Conservation (phyloP, 2,888 invertebrate species). For the Lymantria monacha region DNA sequence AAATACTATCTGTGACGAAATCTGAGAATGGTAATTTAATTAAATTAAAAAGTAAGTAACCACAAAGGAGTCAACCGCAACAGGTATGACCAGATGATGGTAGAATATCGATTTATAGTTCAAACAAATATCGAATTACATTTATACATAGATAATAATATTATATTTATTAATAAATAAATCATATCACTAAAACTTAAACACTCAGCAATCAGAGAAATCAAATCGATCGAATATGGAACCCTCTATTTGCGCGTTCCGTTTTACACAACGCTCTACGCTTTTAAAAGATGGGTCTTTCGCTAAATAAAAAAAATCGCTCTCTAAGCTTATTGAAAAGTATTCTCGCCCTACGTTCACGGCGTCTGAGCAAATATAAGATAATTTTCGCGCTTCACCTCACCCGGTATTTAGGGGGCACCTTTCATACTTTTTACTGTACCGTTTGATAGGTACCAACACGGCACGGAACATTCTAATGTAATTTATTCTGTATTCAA, state of each 20-base stretch:
- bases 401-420: slow-evolving; percentile 81
- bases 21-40: background rate
- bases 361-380: slow-evolving; percentile 82
- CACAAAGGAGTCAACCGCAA: background rate
- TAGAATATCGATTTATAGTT: background rate
- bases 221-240: slow-evolving; percentile 59
- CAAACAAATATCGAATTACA: background rate
- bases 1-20: background rate
- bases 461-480: slow-evolving; percentile 55
- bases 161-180: background rate
- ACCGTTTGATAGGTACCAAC: slow-evolving; percentile 64
- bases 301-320: slow-evolving; percentile 72
- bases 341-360: slow-evolving; percentile 80
- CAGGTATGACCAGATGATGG: background rate
- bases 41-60: background rate
- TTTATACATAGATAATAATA: background rate
- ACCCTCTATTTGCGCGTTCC: slow-evolving; percentile 73
- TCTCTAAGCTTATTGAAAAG: slow-evolving; percentile 82
- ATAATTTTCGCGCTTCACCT: slow-evolving; percentile 81
- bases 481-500: slow-evolving; percentile 77
- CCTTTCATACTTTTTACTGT: slow-evolving; percentile 79
- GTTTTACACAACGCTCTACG: slow-evolving; percentile 56
- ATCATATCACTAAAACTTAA: slow-evolving; percentile 29
- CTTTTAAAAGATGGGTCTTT: slow-evolving; percentile 67
- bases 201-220: slow-evolving; percentile 47